Percentiles rank a stretch among this genome's conserved stretches.
Evolutionary conservation across 2,888 invertebrate species (phyloP).

Genomic region (Agrochola lychnidis): DNA sequence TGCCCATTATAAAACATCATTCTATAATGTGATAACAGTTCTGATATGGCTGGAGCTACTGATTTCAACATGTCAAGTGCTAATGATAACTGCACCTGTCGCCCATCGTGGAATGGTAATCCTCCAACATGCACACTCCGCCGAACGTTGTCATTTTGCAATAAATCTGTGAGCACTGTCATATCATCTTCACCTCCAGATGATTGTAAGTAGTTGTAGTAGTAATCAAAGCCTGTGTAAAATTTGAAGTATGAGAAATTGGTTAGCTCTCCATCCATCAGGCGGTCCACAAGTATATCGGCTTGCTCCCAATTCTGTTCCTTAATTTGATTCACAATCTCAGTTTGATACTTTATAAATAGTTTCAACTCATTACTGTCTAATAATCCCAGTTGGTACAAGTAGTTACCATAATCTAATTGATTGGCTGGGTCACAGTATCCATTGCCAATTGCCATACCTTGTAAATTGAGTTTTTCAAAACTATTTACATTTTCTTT

Average conservation of each 20-base stretch:
- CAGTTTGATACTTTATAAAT: constrained; percentile 91
- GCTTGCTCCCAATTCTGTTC: constrained; percentile 92
- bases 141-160: constrained; percentile 84
- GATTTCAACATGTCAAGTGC: constrained; percentile 91
- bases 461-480: constrained; percentile 86
- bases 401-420: constrained; percentile 86
- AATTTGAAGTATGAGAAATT: constrained; percentile 90
- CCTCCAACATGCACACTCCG: constrained; percentile 92
- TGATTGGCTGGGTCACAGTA: constrained; percentile 89
- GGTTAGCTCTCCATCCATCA: constrained; percentile 88
- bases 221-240: constrained; percentile 93
- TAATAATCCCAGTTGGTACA: constrained; percentile 88
- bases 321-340: constrained; percentile 90
- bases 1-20: constrained; percentile 93
- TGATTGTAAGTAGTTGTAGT: constrained; percentile 92
- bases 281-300: constrained; percentile 92
- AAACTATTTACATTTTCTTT: constrained; percentile 77
- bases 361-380: constrained; percentile 90
- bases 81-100: constrained; percentile 87
- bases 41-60: constrained; percentile 85
- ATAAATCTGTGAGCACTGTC: constrained; percentile 77
- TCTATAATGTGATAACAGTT: constrained; percentile 86
- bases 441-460: constrained; percentile 89
- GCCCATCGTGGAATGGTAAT: constrained; percentile 86
- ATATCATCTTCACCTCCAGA: constrained; percentile 85